A percentile compares a stretch with the other conserved stretches of the same genome.
Conservation (phyloP, 2,797 vertebrate genomes). For the Falco rusticolus region DNA sequence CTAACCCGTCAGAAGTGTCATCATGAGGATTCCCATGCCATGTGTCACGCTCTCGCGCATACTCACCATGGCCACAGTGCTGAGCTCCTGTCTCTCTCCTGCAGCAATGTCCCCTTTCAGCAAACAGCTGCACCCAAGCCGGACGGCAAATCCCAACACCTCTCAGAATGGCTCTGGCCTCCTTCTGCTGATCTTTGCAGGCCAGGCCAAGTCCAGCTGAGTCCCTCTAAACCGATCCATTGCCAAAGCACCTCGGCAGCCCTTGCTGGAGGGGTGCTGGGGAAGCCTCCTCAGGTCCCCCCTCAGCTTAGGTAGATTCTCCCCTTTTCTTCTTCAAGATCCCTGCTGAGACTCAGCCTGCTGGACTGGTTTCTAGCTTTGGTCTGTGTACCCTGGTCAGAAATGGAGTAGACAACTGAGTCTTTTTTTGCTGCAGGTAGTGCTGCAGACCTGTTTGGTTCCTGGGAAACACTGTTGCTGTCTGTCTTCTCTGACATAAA, state of each 20-base stretch:
- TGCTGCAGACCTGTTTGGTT: neutral
- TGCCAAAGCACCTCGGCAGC: conserved; percentile 31
- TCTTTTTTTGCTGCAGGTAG: neutral
- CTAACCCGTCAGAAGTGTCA: neutral
- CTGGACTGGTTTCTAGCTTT: neutral
- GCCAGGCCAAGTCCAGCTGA: conserved; percentile 26
- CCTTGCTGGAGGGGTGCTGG: neutral
- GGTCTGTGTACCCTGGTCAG: neutral
- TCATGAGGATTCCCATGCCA: neutral
- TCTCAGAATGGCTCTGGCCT: neutral
- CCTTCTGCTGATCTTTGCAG: conserved; percentile 1
- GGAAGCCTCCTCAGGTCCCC: conserved; percentile 6
- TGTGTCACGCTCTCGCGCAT: neutral
- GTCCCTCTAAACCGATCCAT: neutral
- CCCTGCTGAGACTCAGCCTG: neutral
- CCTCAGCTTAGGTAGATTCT: neutral
- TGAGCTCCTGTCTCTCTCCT: neutral
- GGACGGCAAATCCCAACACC: neutral
- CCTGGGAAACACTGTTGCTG: neutral
- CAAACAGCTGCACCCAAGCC: neutral
- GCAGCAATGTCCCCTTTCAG: neutral
- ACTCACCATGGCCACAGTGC: accelerated
- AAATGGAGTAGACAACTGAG: neutral
- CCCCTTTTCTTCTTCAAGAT: neutral
- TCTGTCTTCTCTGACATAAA: neutral